Conservation (phyloP, 2,888 invertebrate genomes). For the Cosmia trapezina region DNA sequence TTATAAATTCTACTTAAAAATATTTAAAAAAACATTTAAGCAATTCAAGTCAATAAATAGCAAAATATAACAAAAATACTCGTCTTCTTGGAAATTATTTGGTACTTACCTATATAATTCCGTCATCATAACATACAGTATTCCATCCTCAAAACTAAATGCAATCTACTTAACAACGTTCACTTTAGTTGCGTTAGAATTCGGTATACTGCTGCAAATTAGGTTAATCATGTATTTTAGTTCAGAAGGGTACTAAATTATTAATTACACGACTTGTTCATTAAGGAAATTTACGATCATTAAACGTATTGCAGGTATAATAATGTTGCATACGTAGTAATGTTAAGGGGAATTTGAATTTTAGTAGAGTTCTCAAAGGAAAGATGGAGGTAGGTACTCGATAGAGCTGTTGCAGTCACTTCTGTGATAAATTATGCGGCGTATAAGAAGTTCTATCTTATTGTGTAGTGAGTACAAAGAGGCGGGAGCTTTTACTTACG, state of each 20-base stretch:
- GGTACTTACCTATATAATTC: constrained; percentile 6
- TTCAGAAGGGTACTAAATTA: constrained; percentile 68
- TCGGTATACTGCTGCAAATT: constrained; percentile 68
- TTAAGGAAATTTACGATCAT: constrained; percentile 65
- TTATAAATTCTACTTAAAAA: no score
- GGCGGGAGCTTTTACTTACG: not conserved
- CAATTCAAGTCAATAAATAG: no score
- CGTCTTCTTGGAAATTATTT: not conserved
- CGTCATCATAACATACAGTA: constrained; percentile 27
- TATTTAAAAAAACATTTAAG: no score
- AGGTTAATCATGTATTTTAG: constrained; percentile 72
- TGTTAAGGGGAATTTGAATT: constrained; percentile 2
- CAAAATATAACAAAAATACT: not conserved
- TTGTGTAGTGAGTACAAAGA: constrained; percentile 27
- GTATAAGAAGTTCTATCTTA: constrained; percentile 17
- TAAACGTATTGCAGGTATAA: constrained; percentile 60
- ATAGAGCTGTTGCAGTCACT: constrained; percentile 21
- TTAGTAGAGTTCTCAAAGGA: constrained; percentile 31
- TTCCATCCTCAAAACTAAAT: constrained; percentile 56
- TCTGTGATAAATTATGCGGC: constrained; percentile 45
- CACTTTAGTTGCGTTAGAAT: constrained; percentile 67
- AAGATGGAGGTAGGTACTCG: not conserved
- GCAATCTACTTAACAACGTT: constrained; percentile 65
- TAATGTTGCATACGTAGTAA: constrained; percentile 51
- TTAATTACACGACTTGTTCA: constrained; percentile 69